Base-by-base conservation (phyloP, 2,888 invertebrate species). In the Caenorhabditis sp. region DNA sequence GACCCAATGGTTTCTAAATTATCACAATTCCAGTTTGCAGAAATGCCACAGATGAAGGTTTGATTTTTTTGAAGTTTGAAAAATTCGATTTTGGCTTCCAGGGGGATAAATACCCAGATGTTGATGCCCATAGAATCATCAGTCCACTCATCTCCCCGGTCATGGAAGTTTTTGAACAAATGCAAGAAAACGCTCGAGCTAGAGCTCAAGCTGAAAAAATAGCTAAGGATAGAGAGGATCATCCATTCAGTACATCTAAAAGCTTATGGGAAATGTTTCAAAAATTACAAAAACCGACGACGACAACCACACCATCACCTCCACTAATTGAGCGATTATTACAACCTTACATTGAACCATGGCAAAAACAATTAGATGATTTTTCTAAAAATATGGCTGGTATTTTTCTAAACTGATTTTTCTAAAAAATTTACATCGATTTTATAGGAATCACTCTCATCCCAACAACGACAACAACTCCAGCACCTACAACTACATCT, bases 71-170 rank as follows among this genome's bases (percentile, higher is more conserved):
- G 36, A 36, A 17, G n/a, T 55, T 26, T 3, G n/a, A n/a, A 26
- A n/a, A 17, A 55, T 27, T 24, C 23, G 37, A 21, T 49, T 49
- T 49, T 3, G 50, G 12, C 2, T 71, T 64, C 10, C 36, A 79
- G 79, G 68, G 43, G 0, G 69, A 79, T 37, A 63, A 62, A 27
- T 69, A 75, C 51, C 71, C 79, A 8, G 78, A 83, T 55, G 73
- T 84, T 14, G 83, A 83, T 66, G 80, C 84, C n/a, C 76, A 79
- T 61, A 66, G 78, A 24, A 82, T 84, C 17, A 71, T 84, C n/a
- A 81, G 66, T 10, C 80, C 83, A 1, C 76, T 84, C 21, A 81
- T 84, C 58, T 72, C 69, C 27, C 83, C 83, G 8, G 77, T 84
- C 17, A 77, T 81, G 66, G 77, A 81, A 27, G 78, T 83, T 62